Percentiles rank a stretch among this genome's conserved stretches.
Evolutionary conservation across 2,113 vertebrate species (phyloP).

Genomic region (Nettapus auritus): DNA sequence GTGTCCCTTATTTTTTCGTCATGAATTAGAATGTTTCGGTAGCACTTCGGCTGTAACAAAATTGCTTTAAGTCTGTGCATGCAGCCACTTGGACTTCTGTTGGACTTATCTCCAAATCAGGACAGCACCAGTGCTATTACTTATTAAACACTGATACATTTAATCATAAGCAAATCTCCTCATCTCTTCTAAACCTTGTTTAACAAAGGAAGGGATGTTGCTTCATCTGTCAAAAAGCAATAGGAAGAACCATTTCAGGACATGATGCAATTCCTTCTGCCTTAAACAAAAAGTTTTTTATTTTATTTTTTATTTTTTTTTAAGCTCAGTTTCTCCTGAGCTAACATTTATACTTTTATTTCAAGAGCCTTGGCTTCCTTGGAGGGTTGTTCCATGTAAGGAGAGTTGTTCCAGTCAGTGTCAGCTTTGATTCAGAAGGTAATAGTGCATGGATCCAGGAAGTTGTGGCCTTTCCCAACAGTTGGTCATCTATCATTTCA

Average conservation of each 20-base stretch:
- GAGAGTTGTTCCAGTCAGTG: not conserved
- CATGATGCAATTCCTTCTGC: not conserved
- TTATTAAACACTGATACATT: not conserved
- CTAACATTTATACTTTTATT: not conserved
- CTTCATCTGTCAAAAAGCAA: conserved; percentile 32
- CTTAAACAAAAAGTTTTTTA: not conserved
- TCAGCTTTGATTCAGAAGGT: conserved; percentile 28
- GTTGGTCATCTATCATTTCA: conserved; percentile 60
- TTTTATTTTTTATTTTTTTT: not conserved
- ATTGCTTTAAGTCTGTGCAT: not conserved
- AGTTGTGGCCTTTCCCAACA: conserved; percentile 5
- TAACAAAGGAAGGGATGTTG: conserved; percentile 20
- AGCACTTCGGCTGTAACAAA: not conserved
- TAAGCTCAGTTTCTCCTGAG: not conserved
- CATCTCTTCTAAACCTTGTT: conserved; percentile 39
- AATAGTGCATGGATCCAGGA: not conserved
- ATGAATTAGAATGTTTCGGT: not conserved
- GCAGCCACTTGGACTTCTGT: not conserved
- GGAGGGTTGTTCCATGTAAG: not conserved
- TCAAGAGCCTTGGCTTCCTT: not conserved
- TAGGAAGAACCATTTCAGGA: not conserved
- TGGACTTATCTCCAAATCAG: conserved; percentile 9
- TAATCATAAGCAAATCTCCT: conserved; percentile 26
- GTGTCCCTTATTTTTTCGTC: not conserved
- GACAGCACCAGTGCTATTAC: not conserved